These are phyloP conservation scores for Epirrita christyi DNA, from an alignment of 2,888 invertebrate genomes.

Conservation along the genomic window DNA sequence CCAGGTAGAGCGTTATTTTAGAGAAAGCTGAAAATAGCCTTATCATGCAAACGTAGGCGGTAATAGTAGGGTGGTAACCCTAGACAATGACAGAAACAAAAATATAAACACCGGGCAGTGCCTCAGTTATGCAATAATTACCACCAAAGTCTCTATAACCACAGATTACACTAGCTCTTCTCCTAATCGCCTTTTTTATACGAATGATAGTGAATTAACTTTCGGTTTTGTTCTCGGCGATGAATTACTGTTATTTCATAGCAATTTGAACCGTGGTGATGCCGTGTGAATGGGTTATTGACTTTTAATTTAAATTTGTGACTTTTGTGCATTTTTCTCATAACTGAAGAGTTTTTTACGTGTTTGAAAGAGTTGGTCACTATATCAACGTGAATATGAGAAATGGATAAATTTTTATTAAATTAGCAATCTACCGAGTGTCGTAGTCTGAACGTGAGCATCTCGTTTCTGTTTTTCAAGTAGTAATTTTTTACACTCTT, in stretches of 20 bases:
- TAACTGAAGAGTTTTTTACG: too few relatives aligned
- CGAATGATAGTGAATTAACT: slow-evolving; percentile 52
- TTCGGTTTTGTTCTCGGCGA: slow-evolving; percentile 54
- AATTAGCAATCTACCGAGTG: not conserved
- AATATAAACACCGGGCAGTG: not conserved
- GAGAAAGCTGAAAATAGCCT: not conserved
- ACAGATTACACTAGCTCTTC: slow-evolving; percentile 9
- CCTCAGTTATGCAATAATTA: slow-evolving; percentile 36
- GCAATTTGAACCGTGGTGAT: slow-evolving; percentile 36
- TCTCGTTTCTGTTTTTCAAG: too few relatives aligned
- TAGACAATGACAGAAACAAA: slow-evolving; percentile 1
- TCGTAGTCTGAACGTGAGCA: too few relatives aligned
- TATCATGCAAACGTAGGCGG: too few relatives aligned
- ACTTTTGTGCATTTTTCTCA: not conserved
- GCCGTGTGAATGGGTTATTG: slow-evolving; percentile 44
- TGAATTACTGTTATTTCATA: slow-evolving; percentile 47
- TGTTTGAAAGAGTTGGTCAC: not conserved
- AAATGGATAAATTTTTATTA: not conserved
- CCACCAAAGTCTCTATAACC: slow-evolving; percentile 5
- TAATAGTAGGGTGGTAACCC: not conserved
- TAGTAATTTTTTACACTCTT: not conserved
- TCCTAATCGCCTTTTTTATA: slow-evolving; percentile 43
- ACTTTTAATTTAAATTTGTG: slow-evolving; percentile 50
- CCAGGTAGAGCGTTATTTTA: not conserved
- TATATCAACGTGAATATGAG: not conserved